Evolutionary conservation across 2,888 invertebrate species (phyloP), one percentile per base, ranked within the genome.

Genomic region (Drosophila suboccidentalis): DNA sequence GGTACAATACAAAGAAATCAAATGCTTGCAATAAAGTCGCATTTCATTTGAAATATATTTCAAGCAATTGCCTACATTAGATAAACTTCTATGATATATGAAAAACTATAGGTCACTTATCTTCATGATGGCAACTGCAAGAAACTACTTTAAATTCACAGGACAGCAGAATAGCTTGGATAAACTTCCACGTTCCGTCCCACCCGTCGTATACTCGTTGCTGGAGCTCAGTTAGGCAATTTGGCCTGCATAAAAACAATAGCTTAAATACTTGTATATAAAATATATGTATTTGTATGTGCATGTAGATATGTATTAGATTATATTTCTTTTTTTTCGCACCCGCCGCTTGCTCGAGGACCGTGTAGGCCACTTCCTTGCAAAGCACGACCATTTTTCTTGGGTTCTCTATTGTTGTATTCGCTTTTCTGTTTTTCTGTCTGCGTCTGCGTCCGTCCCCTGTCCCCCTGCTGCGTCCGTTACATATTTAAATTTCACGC

Each of bases 401-500:
- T 75, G 47, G 47, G 43, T 47, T 53, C 73, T 60, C 62, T 64
- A 73, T 79, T 85, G 71, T 83, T 80, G 64, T 73, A 62, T 66
- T 69, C 64, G 51, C 49, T 44, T 47, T 22, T 38, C 57, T 38
- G 15, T 29, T 44, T 47, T 22, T 38, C 57, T 38, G 11, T n/a
- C n/a, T n/a, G n/a, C n/a, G n/a, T n/a, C n/a, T n/a, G n/a, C n/a
- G n/a, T 49, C 38, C 55, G 75, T 64, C 26, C 26, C 26, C 26
- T 26, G 22, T 22, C 63, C 54, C n/a, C 46, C 49, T 22, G 34
- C 61, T 60, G 65, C 17, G 71, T 64, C 69, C 77, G 63, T 55
- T 72, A 75, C 78, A 76, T 83, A 87, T 86, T 86, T 83, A 85
- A 87, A 86, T 85, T 86, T 87, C 83, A 83, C 82, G 79, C 85